Evolutionary conservation across 2,888 invertebrate species (phyloP).

Genomic region (Aporophyla lueneburgensis): DNA sequence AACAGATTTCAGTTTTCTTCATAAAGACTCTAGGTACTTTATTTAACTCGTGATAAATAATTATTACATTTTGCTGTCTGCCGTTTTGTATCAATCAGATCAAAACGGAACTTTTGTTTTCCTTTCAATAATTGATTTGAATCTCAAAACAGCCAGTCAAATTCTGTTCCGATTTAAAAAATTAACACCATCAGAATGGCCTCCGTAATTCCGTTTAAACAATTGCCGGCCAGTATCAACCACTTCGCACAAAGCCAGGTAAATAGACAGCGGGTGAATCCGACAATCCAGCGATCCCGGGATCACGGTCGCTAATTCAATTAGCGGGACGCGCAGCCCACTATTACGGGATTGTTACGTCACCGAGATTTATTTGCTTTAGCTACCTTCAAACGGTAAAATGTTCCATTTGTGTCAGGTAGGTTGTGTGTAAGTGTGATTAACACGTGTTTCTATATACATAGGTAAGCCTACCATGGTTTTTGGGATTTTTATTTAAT

Average conservation of each 20-base stretch:
- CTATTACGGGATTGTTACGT: conserved; percentile 75
- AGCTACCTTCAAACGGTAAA: conserved; percentile 60
- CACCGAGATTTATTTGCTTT: conserved; percentile 74
- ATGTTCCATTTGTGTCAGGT: conserved; percentile 40
- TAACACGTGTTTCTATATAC: neutral
- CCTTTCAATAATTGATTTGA: neutral
- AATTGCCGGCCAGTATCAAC: conserved; percentile 55
- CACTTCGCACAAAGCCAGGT: conserved; percentile 69
- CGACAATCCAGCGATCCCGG: conserved; percentile 69
- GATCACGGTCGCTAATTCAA: conserved; percentile 77
- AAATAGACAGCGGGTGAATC: conserved; percentile 68
- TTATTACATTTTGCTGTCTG: neutral
- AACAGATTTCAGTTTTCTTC: neutral
- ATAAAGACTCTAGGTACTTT: neutral
- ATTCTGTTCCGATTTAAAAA: conserved; percentile 12
- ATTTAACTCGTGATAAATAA: neutral
- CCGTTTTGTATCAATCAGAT: neutral
- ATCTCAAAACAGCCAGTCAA: neutral
- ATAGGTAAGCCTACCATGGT: too few species aligned
- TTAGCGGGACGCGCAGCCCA: conserved; percentile 72
- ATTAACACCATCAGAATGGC: conserved; percentile 27
- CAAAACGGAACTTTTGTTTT: neutral
- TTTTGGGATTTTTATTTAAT: neutral
- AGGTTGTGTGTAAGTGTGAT: conserved; percentile 13
- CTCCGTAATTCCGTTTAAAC: conserved; percentile 44